Evolutionary conservation across 35 echinoderm and acorn worm species (phyloP).

Genomic region (Chiridota heheva): DNA sequence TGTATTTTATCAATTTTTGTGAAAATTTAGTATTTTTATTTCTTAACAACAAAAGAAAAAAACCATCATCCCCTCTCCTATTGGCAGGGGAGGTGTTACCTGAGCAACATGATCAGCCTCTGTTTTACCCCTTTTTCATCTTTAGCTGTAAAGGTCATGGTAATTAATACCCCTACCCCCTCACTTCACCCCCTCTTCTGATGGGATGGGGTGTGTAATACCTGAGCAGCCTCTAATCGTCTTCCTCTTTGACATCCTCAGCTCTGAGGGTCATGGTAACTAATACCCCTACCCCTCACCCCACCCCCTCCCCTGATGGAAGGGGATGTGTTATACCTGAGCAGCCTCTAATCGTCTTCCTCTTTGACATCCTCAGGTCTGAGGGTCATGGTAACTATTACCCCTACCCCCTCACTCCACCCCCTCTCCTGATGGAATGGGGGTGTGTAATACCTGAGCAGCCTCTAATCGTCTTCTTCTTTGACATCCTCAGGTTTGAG

Average conservation of each 20-base stretch:
- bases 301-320: not conserved
- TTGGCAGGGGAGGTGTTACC: not conserved
- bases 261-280: not conserved
- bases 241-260: not conserved
- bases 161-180: not conserved
- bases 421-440: not conserved
- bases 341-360: not conserved
- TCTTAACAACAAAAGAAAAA: too few relatives aligned
- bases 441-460: not conserved
- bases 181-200: not conserved
- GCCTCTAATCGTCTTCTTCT: not conserved
- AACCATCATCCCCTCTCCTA: too few relatives aligned
- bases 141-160: not conserved
- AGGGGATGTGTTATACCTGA: slow-evolving; percentile 12
- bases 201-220: slow-evolving; percentile 11
- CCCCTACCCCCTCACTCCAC: too few relatives aligned
- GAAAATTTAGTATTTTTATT: too few relatives aligned
- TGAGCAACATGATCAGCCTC: slow-evolving; percentile 10
- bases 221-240: slow-evolving; percentile 8
- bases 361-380: not conserved
- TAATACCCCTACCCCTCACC: too few relatives aligned
- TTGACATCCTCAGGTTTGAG: not conserved
- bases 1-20: too few relatives aligned
- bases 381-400: not conserved
- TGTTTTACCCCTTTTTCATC: not conserved